A percentile compares a stretch with the other conserved stretches of the same genome.
These are phyloP conservation scores for Poecilia velifera DNA, from an alignment of 2,797 vertebrate species.

Conservation along the genomic window DNA sequence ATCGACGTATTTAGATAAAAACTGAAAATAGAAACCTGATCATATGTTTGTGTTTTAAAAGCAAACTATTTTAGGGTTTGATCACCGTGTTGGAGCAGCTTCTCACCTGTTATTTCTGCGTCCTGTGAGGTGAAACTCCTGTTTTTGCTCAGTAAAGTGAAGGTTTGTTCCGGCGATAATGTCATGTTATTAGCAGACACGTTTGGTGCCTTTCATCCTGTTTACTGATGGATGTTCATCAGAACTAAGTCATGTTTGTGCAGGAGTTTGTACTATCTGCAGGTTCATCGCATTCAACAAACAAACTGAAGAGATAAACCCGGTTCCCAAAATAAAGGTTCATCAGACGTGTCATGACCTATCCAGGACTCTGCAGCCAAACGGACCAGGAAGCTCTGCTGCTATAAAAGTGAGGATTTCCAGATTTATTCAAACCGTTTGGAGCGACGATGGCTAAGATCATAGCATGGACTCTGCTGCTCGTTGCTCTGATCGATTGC, in stretches of 20 bases:
- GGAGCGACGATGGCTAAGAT: slow-evolving; percentile 61
- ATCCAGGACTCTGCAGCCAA: slow-evolving; percentile 14
- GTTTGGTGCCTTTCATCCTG: not conserved
- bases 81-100: not conserved
- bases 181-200: not conserved
- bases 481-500: slow-evolving; percentile 47
- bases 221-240: not conserved
- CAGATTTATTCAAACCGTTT: not conserved
- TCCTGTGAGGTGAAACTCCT: not conserved
- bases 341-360: slow-evolving; percentile 46
- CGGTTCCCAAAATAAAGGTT: not conserved
- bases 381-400: not conserved
- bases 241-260: not conserved
- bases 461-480: slow-evolving; percentile 37
- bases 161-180: not conserved
- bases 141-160: not conserved
- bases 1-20: not conserved
- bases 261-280: slow-evolving; percentile 21
- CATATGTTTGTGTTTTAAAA: not conserved
- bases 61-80: not conserved
- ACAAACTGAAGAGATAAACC: slow-evolving; percentile 8
- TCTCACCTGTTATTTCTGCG: not conserved
- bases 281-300: slow-evolving; percentile 30
- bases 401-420: slow-evolving; percentile 29
- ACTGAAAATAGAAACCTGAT: not conserved